These are phyloP conservation scores for Dolichopus griseipennis DNA, from an alignment of 2,888 invertebrate species.

Conservation along the genomic window DNA sequence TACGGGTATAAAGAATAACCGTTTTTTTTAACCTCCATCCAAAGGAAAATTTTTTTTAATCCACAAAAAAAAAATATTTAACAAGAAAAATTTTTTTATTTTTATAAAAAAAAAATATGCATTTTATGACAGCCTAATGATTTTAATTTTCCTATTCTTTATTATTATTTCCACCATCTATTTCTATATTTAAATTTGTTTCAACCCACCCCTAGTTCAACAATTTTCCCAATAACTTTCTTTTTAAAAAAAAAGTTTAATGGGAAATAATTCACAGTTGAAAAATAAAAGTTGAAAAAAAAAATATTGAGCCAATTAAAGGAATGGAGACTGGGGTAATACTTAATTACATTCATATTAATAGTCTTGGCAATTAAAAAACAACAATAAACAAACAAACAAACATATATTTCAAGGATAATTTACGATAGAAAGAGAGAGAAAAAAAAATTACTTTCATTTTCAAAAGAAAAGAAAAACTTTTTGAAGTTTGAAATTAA, in stretches of 20 bases:
- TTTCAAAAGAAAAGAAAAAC: background rate
- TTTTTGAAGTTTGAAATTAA: background rate
- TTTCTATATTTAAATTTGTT: background rate
- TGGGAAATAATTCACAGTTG: no score
- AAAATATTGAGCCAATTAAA: no score
- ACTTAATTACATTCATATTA: background rate
- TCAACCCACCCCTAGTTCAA: background rate
- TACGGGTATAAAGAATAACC: no score
- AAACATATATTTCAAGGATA: background rate
- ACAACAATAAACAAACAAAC: background rate
- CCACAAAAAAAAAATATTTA: no score
- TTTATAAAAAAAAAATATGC: background rate
- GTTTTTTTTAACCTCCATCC: no score
- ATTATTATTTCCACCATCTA: background rate
- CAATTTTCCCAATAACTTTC: no score
- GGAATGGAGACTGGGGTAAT: background rate
- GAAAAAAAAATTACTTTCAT: background rate
- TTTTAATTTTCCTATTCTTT: conserved; percentile 8
- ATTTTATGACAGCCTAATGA: conserved; percentile 12
- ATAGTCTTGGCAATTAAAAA: conserved; percentile 1
- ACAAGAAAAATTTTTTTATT: no score
- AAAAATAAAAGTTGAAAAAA: no score
- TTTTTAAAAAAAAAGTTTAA: no score
- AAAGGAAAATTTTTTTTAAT: no score
- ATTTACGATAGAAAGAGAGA: background rate